These are phyloP conservation scores for Tromatobia lineatoria DNA, from an alignment of 2,888 invertebrate species.

Conservation along the genomic window DNA sequence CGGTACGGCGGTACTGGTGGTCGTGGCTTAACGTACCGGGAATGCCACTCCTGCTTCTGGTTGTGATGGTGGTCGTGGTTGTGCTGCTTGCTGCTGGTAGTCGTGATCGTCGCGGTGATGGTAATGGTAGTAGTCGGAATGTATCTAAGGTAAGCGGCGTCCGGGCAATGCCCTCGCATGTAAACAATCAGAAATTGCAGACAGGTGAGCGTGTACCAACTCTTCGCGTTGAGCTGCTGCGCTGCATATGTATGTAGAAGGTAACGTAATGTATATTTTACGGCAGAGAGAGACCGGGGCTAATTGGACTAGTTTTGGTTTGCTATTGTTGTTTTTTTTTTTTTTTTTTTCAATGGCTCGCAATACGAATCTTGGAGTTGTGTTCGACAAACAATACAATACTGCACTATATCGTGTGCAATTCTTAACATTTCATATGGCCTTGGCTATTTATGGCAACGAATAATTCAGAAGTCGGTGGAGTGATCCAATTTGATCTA, in stretches of 20 bases:
- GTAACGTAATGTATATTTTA: not conserved
- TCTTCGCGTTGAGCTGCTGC: conserved; percentile 30
- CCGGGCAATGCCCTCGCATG: conserved; percentile 85
- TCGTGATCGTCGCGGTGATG: conserved; percentile 45
- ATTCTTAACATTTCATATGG: no score
- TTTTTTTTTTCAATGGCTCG: not conserved
- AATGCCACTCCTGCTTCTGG: conserved; percentile 43
- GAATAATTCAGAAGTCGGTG: no score
- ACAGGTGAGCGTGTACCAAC: conserved; percentile 64
- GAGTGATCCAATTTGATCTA: no score
- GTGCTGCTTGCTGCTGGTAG: conserved; percentile 1
- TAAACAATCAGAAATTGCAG: conserved; percentile 84
- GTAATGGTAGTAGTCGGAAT: conserved; percentile 72
- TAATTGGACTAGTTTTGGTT: not conserved
- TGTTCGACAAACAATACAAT: no score
- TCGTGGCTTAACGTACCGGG: conserved; percentile 27
- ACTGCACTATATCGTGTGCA: no score
- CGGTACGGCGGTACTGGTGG: conserved; percentile 52
- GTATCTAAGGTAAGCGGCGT: conserved; percentile 83
- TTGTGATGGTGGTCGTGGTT: conserved; percentile 38
- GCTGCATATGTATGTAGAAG: not conserved
- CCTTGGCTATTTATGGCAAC: no score
- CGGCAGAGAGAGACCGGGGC: no score
- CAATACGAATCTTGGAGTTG: no score
- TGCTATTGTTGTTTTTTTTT: not conserved